These are phyloP conservation scores for Leucozona laternaria DNA, from an alignment of 2,888 invertebrate species.

Conservation along the genomic window DNA sequence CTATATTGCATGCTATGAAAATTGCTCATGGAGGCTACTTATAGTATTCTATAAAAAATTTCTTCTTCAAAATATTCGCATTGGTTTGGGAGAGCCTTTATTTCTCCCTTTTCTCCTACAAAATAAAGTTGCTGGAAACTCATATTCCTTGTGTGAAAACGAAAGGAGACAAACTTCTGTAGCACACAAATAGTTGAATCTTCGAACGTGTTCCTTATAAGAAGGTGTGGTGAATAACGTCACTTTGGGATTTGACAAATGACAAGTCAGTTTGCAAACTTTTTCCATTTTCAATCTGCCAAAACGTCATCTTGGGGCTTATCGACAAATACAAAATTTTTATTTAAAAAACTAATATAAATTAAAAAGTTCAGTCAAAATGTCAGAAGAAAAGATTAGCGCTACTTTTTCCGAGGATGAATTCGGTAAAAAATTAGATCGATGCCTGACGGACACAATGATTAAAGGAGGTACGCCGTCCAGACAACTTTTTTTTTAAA, in stretches of 20 bases:
- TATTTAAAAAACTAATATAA: constrained; percentile 29
- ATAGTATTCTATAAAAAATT: no score
- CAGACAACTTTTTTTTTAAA: not conserved
- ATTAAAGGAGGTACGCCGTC: constrained; percentile 90
- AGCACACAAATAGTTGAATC: no score
- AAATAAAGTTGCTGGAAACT: no score
- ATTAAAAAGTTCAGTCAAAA: constrained; percentile 5
- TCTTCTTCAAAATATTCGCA: no score
- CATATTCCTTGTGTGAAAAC: no score
- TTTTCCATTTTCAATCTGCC: not conserved
- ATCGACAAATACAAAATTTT: constrained; percentile 63
- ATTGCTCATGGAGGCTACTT: no score
- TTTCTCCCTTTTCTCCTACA: no score
- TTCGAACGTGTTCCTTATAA: not conserved
- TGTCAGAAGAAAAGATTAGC: constrained; percentile 42
- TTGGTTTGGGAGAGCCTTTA: no score
- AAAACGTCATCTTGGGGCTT: constrained; percentile 37
- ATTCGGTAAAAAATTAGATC: constrained; percentile 91
- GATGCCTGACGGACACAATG: constrained; percentile 92
- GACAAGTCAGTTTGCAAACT: not conserved
- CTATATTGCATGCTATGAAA: no score
- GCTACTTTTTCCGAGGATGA: constrained; percentile 86
- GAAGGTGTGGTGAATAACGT: not conserved
- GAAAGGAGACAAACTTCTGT: no score
- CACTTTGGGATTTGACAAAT: not conserved